phyloP scores from a whole-genome alignment of 1,140 invertebrate genomes.

The Gryllus bimaculatus region DNA sequence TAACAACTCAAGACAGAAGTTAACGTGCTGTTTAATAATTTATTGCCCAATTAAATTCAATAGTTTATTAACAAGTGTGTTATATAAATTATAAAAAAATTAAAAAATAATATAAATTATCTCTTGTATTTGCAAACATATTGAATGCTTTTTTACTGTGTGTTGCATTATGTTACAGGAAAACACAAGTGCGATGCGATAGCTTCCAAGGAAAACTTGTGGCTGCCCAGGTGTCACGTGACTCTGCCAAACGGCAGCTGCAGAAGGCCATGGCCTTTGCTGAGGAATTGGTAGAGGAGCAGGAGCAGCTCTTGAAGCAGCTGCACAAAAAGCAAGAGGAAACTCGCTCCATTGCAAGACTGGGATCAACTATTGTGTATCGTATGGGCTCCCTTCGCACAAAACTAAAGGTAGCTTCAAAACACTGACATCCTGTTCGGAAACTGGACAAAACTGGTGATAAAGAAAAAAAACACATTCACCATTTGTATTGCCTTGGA shows the following conservation, averaged over 20 bases:
- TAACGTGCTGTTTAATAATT: no score
- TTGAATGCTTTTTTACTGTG: conserved; percentile 17
- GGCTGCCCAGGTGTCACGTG: conserved; percentile 40
- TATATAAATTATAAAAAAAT: background rate
- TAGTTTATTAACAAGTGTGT: background rate
- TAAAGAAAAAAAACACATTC: no score
- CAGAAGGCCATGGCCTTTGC: conserved; percentile 45
- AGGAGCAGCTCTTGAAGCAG: conserved; percentile 39
- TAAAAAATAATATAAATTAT: conserved; percentile 10
- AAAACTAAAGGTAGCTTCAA: conserved; percentile 34
- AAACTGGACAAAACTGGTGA: no score
- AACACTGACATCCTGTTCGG: no score
- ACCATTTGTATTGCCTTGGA: no score
- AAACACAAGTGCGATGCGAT: conserved; percentile 37
- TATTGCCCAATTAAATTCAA: background rate
- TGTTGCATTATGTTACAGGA: conserved; percentile 32
- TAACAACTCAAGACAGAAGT: background rate
- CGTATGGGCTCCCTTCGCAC: conserved; percentile 41
- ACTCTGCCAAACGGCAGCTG: conserved; percentile 43
- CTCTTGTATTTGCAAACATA: conserved; percentile 5
- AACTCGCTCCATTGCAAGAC: conserved; percentile 39
- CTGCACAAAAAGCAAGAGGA: conserved; percentile 41
- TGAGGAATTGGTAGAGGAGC: conserved; percentile 43
- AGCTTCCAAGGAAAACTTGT: conserved; percentile 36
- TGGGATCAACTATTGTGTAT: conserved; percentile 39